A percentile compares a stretch with the other conserved stretches of the same genome.
Conservation (phyloP, 2,113 vertebrate species). For the Ellobius talpinus region DNA sequence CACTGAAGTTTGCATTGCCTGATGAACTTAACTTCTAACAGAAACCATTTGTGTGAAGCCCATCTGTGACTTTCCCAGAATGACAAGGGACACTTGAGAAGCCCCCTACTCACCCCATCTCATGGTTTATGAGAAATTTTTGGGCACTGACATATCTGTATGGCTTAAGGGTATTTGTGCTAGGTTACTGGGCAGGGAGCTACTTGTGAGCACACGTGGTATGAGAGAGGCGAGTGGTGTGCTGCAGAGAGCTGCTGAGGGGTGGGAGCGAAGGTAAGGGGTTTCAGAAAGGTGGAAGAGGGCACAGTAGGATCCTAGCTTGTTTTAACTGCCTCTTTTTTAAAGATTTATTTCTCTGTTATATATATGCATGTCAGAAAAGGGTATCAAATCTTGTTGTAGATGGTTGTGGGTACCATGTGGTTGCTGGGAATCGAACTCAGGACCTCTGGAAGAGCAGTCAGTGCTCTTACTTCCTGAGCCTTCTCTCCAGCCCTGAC, state of each 20-base stretch:
- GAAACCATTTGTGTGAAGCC: not conserved
- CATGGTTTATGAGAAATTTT: conserved; percentile 14
- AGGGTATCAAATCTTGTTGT: too few relatives aligned
- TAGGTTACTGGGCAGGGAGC: not conserved
- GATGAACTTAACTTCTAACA: conserved; percentile 73
- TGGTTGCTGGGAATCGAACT: too few relatives aligned
- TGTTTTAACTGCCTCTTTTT: not conserved
- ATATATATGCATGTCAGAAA: too few relatives aligned
- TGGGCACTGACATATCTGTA: not conserved
- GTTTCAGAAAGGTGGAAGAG: not conserved
- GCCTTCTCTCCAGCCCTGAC: too few relatives aligned
- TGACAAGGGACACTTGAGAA: conserved; percentile 56
- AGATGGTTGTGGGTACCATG: too few relatives aligned
- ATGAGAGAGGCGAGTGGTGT: not conserved
- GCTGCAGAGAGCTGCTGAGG: not conserved
- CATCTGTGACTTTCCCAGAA: conserved; percentile 22
- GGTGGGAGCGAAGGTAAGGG: not conserved
- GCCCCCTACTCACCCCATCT: not conserved
- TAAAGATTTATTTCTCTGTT: too few relatives aligned
- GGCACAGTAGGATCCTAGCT: not conserved
- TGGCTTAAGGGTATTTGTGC: not conserved
- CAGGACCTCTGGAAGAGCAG: too few relatives aligned
- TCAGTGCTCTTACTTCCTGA: too few relatives aligned
- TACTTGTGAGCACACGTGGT: not conserved
- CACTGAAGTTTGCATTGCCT: conserved; percentile 60